These are phyloP conservation scores for Acrossocheilus wenchowensis DNA, from an alignment of 2,797 vertebrate species.

Conservation along the genomic window DNA sequence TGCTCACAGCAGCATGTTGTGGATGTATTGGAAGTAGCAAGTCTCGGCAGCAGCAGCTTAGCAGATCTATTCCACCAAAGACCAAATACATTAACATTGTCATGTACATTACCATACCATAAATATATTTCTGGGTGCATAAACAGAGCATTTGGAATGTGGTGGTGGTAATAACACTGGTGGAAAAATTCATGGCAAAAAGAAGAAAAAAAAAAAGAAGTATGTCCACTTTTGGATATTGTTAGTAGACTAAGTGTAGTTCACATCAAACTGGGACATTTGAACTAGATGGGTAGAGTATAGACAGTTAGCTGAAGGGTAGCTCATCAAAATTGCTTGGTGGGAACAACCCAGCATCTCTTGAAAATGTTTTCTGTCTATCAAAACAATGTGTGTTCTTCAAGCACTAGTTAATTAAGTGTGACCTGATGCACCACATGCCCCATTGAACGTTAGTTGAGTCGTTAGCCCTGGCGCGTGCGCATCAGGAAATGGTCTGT, in stretches of 20 bases:
- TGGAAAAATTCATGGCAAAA: too few relatives aligned
- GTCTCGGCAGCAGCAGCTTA: too few relatives aligned
- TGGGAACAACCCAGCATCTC: background rate
- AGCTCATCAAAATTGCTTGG: background rate
- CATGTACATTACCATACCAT: too few relatives aligned
- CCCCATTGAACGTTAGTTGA: constrained; percentile 23
- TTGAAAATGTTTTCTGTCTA: background rate
- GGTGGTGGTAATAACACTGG: too few relatives aligned
- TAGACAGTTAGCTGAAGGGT: background rate
- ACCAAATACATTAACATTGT: too few relatives aligned
- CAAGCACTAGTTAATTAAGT: constrained; percentile 44
- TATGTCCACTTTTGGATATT: background rate
- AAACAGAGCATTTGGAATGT: too few relatives aligned
- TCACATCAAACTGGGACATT: background rate
- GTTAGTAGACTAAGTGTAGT: background rate
- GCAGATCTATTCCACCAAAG: too few relatives aligned
- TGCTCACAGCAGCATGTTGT: too few relatives aligned
- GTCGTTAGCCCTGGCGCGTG: constrained; percentile 16
- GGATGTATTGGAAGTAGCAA: too few relatives aligned
- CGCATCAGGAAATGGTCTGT: constrained; percentile 53
- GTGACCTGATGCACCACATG: constrained; percentile 34
- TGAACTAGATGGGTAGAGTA: background rate
- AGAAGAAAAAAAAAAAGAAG: too few relatives aligned
- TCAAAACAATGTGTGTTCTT: constrained; percentile 33
- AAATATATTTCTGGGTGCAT: too few relatives aligned